Conservation (phyloP, 2,888 invertebrate genomes). For the Agapostemon virescens region DNA sequence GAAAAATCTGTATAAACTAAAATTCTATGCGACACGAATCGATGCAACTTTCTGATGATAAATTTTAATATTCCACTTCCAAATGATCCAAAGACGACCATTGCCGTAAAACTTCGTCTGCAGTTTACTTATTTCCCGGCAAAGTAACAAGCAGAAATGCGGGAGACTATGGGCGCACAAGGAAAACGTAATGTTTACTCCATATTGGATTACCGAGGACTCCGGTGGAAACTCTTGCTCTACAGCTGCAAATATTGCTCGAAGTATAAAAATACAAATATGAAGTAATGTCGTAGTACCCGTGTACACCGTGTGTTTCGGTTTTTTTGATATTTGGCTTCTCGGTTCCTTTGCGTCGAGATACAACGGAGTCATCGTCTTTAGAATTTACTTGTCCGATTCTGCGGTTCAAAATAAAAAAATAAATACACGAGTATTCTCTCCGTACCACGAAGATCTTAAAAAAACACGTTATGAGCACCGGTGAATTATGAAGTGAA, state of each 20-base stretch:
- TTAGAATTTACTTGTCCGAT: neutral
- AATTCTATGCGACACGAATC: neutral
- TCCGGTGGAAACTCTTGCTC: neutral
- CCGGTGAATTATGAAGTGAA: neutral
- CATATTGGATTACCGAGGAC: neutral
- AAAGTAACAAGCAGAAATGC: constrained; percentile 3
- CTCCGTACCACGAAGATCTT: neutral
- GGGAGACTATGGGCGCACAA: neutral
- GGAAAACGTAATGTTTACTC: constrained; percentile 4
- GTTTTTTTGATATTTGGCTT: neutral
- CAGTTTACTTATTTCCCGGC: constrained; percentile 17
- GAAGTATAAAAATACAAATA: neutral
- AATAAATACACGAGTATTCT: neutral
- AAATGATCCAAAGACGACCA: constrained; percentile 13
- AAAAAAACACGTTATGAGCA: neutral
- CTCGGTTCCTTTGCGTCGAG: neutral
- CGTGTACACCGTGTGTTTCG: neutral
- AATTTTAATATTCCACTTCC: constrained; percentile 26
- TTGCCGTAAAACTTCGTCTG: neutral
- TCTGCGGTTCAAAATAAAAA: neutral
- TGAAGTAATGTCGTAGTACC: neutral
- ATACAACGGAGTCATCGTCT: neutral
- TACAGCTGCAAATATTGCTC: neutral
- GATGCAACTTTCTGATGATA: neutral
- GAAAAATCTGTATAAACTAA: too few relatives aligned